phyloP scores from a whole-genome alignment of 2,888 invertebrate species.

The Cyrtodaria siliqua region DNA sequence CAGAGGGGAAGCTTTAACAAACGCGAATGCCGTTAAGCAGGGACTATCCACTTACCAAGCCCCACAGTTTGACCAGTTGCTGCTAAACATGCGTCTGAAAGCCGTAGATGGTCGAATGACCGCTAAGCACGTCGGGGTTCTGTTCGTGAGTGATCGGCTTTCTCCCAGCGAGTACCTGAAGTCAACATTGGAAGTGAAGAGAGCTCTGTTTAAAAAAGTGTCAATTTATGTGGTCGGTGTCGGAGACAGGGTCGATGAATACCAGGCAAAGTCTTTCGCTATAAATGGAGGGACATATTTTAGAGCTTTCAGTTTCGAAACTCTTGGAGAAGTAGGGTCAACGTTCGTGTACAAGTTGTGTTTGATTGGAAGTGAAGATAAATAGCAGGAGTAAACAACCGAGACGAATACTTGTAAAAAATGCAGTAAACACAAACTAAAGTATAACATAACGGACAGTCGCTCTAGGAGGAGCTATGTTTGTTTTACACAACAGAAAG shows the following conservation, averaged over 20 bases:
- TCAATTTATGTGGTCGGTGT: slow-evolving; percentile 67
- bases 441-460: too few species aligned
- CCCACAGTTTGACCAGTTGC: slow-evolving; percentile 39
- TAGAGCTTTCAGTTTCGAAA: slow-evolving; percentile 39
- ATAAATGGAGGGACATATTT: slow-evolving; percentile 41
- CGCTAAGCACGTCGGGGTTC: slow-evolving; percentile 48
- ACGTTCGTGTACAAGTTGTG: slow-evolving; percentile 46
- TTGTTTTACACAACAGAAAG: too few species aligned
- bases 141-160: slow-evolving; percentile 53
- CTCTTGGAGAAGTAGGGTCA: slow-evolving; percentile 24
- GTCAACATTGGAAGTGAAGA: slow-evolving; percentile 46
- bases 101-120: slow-evolving; percentile 36
- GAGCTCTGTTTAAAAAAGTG: slow-evolving; percentile 59
- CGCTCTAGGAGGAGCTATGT: too few species aligned
- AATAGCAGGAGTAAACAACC: too few species aligned
- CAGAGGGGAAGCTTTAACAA: slow-evolving; percentile 17
- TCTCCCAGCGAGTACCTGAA: slow-evolving; percentile 36
- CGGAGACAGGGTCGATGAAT: slow-evolving; percentile 45
- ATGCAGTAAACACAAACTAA: too few species aligned
- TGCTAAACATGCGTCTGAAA: slow-evolving; percentile 58
- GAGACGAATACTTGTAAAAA: too few species aligned
- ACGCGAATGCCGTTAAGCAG: slow-evolving; percentile 33
- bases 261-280: slow-evolving; percentile 43
- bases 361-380: slow-evolving; percentile 39
- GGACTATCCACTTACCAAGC: slow-evolving; percentile 25